Percentiles rank a stretch among this genome's conserved stretches.
These are phyloP conservation scores for Ptilodon capucinus DNA, from an alignment of 2,888 invertebrate genomes.

Conservation along the genomic window DNA sequence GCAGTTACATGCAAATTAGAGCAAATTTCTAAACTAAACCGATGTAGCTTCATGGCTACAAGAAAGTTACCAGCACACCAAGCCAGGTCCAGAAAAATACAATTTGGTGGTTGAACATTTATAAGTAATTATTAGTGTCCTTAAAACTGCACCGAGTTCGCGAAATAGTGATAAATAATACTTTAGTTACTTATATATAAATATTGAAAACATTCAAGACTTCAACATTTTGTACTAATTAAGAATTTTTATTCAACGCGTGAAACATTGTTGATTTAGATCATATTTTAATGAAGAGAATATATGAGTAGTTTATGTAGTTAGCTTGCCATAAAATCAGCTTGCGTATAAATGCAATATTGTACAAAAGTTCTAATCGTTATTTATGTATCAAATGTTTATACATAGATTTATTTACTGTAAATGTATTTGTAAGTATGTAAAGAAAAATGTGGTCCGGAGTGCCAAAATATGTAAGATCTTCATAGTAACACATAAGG, in stretches of 20 bases:
- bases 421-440: constrained; percentile 29
- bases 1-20: no score
- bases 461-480: constrained; percentile 79
- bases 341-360: constrained; percentile 37
- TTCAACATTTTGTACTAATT: not conserved
- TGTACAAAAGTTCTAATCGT: constrained; percentile 39
- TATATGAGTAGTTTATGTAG: constrained; percentile 16
- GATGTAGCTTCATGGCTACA: no score
- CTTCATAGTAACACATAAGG: constrained; percentile 70
- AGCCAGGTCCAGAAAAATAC: no score
- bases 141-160: no score
- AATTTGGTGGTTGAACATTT: no score
- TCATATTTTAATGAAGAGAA: constrained; percentile 23
- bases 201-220: not conserved
- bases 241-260: constrained; percentile 8
- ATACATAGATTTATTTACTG: constrained; percentile 38
- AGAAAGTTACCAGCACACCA: no score
- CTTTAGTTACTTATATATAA: no score
- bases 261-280: constrained; percentile 25
- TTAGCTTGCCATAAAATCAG: constrained; percentile 35
- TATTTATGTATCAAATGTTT: constrained; percentile 40
- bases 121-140: not conserved
- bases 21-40: no score
- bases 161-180: no score
- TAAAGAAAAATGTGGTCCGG: constrained; percentile 64